A percentile compares a stretch with the other conserved stretches of the same genome.
Evolutionary conservation across 2,888 invertebrate species (phyloP).

Genomic region (Cephus runcator): DNA sequence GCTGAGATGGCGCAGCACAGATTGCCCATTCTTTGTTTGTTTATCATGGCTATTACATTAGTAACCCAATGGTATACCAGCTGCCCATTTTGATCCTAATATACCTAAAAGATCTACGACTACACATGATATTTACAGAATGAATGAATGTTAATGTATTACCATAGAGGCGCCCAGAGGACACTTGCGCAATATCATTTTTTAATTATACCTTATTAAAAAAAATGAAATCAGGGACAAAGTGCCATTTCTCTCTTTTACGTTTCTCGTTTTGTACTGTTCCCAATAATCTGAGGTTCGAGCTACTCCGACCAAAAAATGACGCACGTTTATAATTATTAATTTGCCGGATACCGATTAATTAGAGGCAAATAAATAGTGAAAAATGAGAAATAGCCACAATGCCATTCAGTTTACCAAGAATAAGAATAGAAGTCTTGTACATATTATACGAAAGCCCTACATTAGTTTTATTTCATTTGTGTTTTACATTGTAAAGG

Average conservation of each 20-base stretch:
- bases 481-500: slow-evolving; percentile 34
- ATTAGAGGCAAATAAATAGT: background rate
- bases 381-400: background rate
- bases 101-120: slow-evolving; percentile 40
- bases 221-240: slow-evolving; percentile 50
- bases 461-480: slow-evolving; percentile 32
- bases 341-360: background rate
- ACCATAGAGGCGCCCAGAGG: slow-evolving; percentile 30
- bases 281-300: slow-evolving; percentile 46
- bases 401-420: slow-evolving; percentile 1
- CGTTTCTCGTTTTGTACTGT: slow-evolving; percentile 56
- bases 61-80: slow-evolving; percentile 29
- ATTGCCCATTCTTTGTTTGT: slow-evolving; percentile 25
- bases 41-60: slow-evolving; percentile 19
- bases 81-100: slow-evolving; percentile 40
- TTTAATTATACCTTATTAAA: slow-evolving; percentile 24
- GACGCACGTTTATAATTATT: background rate
- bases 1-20: slow-evolving; percentile 39
- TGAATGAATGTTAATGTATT: slow-evolving; percentile 27
- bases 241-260: slow-evolving; percentile 45
- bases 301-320: background rate
- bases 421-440: slow-evolving; percentile 39
- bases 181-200: slow-evolving; percentile 34
- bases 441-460: slow-evolving; percentile 49
- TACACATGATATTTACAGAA: slow-evolving; percentile 51